phyloP scores from a whole-genome alignment of 2,888 invertebrate genomes.

The Helobdella robusta region DNA sequence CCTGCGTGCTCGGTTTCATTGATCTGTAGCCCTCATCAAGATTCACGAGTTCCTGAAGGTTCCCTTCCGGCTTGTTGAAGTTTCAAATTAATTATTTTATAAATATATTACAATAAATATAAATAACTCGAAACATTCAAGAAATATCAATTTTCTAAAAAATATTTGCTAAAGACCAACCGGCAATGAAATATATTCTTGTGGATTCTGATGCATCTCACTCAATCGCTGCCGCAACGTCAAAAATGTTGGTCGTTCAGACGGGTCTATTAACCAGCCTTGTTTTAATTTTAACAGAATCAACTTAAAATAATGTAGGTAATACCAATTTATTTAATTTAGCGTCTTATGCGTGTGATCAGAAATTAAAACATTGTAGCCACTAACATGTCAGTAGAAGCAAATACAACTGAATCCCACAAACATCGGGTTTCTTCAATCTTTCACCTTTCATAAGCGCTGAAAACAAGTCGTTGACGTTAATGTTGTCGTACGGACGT shows the following conservation, averaged over 20 bases:
- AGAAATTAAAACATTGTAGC: background rate
- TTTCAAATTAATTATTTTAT: no score
- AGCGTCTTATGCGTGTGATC: no score
- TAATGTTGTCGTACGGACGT: slow-evolving; percentile 80
- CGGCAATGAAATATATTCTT: slow-evolving; percentile 76
- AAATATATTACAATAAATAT: no score
- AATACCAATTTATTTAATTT: no score
- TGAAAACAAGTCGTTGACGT: slow-evolving; percentile 82
- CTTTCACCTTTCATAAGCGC: slow-evolving; percentile 84
- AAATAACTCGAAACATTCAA: background rate
- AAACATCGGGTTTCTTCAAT: slow-evolving; percentile 80
- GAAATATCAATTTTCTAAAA: background rate
- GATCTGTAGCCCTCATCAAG: slow-evolving; percentile 21
- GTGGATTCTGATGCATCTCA: slow-evolving; percentile 89
- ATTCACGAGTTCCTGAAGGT: background rate
- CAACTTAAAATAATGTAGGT: no score
- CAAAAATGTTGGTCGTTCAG: slow-evolving; percentile 82
- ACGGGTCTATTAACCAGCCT: slow-evolving; percentile 88
- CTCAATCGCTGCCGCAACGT: slow-evolving; percentile 84
- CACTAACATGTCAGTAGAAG: slow-evolving; percentile 76
- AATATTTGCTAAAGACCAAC: slow-evolving; percentile 33
- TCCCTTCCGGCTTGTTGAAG: slow-evolving; percentile 6
- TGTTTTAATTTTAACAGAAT: background rate
- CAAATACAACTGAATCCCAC: slow-evolving; percentile 90
- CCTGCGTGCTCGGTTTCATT: slow-evolving; percentile 1